Evolutionary conservation across 2,797 vertebrate species (phyloP), one percentile per base, ranked within the genome.

Genomic region (Nasua narica): DNA sequence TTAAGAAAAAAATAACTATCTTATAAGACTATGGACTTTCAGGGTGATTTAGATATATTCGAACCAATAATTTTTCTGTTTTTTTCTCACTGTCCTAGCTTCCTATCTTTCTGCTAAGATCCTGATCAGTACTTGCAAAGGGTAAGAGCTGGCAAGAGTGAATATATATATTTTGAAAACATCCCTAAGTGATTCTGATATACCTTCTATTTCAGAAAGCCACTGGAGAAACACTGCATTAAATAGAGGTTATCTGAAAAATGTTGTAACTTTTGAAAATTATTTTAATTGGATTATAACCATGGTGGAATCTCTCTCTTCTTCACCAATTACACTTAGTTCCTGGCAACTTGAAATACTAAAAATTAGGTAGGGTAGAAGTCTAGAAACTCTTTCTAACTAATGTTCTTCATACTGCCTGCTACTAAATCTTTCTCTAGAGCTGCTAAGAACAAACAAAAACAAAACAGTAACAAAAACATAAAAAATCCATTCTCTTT

Each of bases 391-490:
- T 81, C 67, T 90, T 91, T 83, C 29, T 82, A 93, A 87, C 18
- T 56, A 52, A 48, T 54, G 19, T 78, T 93, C 27, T 62, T 92
- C 18, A 70, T 48, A 76, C 18, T 77, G 72, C 12, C 48, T 86
- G 32, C 40, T 70, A 23, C 32, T 23, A 52, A 43, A 65, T 12
- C 65, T 86, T 86, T 79, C 67, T 52, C 19, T 27, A 82, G n/a
- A 90, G 58, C 27, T 94, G n/a, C 52, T 86, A 91, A 91, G 16
- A 83, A 86, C 25, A 78, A 92, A 95, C 23, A 27, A 87, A 93
- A 50, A 48, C 18, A 84, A 58, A 94, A 48, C 29, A n/a, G 13
- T 79, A 91, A 84, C 67, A 84, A 88, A 90, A 90, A 72, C 35
- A 62, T 37, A 4, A 72, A 83, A 86, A 77, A 67, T 52, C 58